Percentiles rank a stretch among this genome's conserved stretches.
These are phyloP conservation scores for Trichopoda pennipes DNA, from an alignment of 2,888 invertebrate genomes.

Conservation along the genomic window DNA sequence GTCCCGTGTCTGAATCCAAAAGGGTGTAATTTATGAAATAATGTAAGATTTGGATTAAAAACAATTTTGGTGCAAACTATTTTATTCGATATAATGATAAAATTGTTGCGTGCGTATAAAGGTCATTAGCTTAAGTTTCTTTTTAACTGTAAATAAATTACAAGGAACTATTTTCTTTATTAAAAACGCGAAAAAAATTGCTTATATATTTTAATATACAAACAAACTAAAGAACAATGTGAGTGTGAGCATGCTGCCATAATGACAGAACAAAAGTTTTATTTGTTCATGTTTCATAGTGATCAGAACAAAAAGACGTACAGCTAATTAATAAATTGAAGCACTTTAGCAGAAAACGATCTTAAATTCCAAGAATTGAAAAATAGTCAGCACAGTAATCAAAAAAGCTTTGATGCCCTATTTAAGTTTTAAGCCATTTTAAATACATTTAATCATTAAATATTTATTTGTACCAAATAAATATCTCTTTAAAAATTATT, in stretches of 20 bases:
- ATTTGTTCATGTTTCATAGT: constrained; percentile 28
- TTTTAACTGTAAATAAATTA: background rate
- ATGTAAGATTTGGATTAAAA: too few relatives aligned
- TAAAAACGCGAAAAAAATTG: background rate
- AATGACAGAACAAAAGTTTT: constrained; percentile 31
- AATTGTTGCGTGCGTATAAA: background rate
- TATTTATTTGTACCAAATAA: too few relatives aligned
- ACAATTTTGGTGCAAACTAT: too few relatives aligned
- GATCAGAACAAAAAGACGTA: constrained; percentile 30
- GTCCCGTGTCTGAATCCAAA: too few relatives aligned
- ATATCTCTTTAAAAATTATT: too few relatives aligned
- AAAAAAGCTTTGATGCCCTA: background rate
- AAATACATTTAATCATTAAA: too few relatives aligned
- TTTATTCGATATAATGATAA: background rate
- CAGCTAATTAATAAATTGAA: constrained; percentile 51
- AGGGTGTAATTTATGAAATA: too few relatives aligned
- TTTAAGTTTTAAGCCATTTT: background rate
- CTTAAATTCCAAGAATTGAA: background rate
- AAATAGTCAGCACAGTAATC: background rate
- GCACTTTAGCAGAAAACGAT: constrained; percentile 15
- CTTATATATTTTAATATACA: background rate
- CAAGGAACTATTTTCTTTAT: background rate
- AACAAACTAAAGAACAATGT: background rate
- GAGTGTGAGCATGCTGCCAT: background rate
- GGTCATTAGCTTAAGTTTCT: background rate